Evolutionary conservation across 2,888 invertebrate genomes (phyloP).

Genomic region (Eupelmus urozonus): DNA sequence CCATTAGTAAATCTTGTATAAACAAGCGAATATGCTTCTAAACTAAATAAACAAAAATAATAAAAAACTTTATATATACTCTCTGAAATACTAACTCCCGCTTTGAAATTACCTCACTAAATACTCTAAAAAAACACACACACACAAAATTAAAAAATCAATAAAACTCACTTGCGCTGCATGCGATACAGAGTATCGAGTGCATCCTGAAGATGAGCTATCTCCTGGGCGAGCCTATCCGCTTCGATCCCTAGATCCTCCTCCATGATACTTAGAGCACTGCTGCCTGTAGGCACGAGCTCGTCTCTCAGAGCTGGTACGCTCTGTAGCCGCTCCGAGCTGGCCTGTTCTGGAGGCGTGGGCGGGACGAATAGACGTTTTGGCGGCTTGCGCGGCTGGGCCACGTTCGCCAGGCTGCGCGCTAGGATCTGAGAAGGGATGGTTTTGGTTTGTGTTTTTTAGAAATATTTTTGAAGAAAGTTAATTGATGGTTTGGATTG

Average conservation of each 20-base stretch:
- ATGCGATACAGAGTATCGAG: conserved; percentile 89
- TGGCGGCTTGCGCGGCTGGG: conserved; percentile 74
- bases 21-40: too few species aligned
- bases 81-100: too few species aligned
- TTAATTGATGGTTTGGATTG: too few species aligned
- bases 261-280: conserved; percentile 86
- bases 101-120: too few species aligned
- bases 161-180: conserved; percentile 82
- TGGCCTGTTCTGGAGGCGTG: conserved; percentile 79
- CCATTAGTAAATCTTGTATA: too few species aligned
- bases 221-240: conserved; percentile 80
- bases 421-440: conserved; percentile 84
- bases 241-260: conserved; percentile 90
- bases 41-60: too few species aligned
- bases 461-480: too few species aligned
- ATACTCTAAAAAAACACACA: too few species aligned
- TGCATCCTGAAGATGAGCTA: conserved; percentile 90
- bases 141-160: background rate
- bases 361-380: conserved; percentile 84
- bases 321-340: conserved; percentile 70
- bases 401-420: conserved; percentile 79
- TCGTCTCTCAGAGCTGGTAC: conserved; percentile 89
- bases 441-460: too few species aligned
- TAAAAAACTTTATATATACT: too few species aligned
- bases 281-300: conserved; percentile 86